Percentiles rank a stretch among this genome's conserved stretches.
phyloP scores from a whole-genome alignment of 2,797 vertebrate genomes.

The Glossophaga mutica region DNA sequence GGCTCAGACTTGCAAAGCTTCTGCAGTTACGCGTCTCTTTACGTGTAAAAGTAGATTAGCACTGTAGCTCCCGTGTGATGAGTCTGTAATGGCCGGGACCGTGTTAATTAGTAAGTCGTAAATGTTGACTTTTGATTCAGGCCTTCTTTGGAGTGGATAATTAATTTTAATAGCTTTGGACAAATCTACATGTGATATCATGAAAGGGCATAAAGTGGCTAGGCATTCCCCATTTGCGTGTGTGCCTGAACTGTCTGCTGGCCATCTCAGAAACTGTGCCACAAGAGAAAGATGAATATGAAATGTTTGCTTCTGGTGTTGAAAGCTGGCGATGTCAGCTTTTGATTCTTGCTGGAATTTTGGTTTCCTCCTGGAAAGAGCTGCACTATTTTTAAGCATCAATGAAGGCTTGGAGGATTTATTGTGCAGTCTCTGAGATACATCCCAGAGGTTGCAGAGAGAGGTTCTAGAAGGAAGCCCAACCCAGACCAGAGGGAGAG shows the following conservation, averaged over 20 bases:
- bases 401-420: not conserved
- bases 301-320: not conserved
- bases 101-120: slow-evolving; percentile 46
- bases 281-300: not conserved
- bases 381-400: not conserved
- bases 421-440: not conserved
- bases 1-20: not conserved
- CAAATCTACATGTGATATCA: not conserved
- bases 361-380: not conserved
- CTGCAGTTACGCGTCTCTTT: not conserved
- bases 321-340: not conserved
- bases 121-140: slow-evolving; percentile 32
- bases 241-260: not conserved
- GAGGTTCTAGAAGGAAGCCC: not conserved
- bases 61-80: not conserved
- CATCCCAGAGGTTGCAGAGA: not conserved
- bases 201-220: slow-evolving; percentile 19
- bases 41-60: slow-evolving; percentile 11
- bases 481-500: not conserved
- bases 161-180: slow-evolving; percentile 41
- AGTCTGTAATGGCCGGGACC: not conserved
- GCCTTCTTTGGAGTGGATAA: not conserved
- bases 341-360: not conserved
- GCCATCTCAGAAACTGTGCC: not conserved
- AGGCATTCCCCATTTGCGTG: not conserved